These are phyloP conservation scores for Synanthedon andrenaeformis DNA, from an alignment of 2,888 invertebrate species.

Conservation along the genomic window DNA sequence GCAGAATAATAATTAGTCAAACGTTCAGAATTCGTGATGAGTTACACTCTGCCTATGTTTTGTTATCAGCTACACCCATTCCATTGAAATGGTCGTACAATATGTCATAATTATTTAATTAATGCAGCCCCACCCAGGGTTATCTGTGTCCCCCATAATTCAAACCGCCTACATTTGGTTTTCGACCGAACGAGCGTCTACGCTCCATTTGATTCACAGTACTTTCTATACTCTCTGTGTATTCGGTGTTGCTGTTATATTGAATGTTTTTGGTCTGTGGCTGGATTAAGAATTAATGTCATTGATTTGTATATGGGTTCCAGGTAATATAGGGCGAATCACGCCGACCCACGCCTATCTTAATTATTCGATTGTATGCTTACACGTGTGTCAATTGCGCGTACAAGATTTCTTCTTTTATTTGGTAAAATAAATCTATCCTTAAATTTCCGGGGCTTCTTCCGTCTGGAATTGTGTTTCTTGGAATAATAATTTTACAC, in stretches of 20 bases:
- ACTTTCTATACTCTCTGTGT: neutral
- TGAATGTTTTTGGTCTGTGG: conserved; percentile 12
- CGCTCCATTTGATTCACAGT: neutral
- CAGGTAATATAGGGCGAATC: conserved; percentile 15
- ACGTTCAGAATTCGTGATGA: conserved; percentile 35
- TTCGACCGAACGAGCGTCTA: neutral
- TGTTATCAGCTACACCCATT: conserved; percentile 53
- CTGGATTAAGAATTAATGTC: conserved; percentile 20
- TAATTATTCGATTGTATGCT: conserved; percentile 43
- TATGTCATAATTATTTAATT: conserved; percentile 70
- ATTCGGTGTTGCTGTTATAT: neutral
- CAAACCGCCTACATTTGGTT: conserved; percentile 6
- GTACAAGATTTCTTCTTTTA: conserved; percentile 7
- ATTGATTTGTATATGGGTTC: conserved; percentile 19
- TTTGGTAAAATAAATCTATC: neutral
- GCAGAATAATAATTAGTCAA: too few species aligned
- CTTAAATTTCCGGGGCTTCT: too few species aligned
- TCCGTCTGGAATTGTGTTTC: too few species aligned
- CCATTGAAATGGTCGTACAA: conserved; percentile 58
- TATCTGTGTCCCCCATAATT: conserved; percentile 48
- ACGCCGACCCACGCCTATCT: conserved; percentile 35
- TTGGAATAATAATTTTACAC: too few species aligned
- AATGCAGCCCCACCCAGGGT: conserved; percentile 52
- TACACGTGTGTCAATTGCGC: conserved; percentile 33
- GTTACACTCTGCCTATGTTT: conserved; percentile 16